Base-by-base conservation (phyloP, 2,888 invertebrate genomes). In the Melipona beecheii region DNA sequence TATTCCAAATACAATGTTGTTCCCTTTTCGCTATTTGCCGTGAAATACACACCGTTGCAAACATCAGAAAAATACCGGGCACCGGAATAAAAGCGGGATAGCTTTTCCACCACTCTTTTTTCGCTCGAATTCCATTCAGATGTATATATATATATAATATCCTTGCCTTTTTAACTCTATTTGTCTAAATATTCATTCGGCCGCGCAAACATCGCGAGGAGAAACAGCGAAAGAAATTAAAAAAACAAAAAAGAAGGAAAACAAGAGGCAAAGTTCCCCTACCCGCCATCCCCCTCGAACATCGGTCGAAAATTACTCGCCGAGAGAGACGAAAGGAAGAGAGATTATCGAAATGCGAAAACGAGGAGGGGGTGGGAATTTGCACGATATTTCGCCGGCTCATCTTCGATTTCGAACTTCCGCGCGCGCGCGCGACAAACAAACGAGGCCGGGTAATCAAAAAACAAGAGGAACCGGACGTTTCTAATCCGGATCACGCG, bases 401-500 rank as follows among this genome's bases (percentile, higher is more conserved):
- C 70, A 56, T 71, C 65, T 66, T 74, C 68, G 72, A 82, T 83
- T 83, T 58, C 50, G 68, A 72, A 73, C 68, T 75, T 84, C 65
- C 60, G 43, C 62, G 54, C 24, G 64, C 60, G 43, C 62, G 54
- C 24, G 64, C 65, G 70, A 52, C 66, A 60, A 80, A n/a, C n/a
- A n/a, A 73, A 70, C 75, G 74, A 36, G 31, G 43, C 49, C 36
- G 73, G 52, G 54, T 75, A 72, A 79, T 75, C 75, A 62, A 64
- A 36, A 65, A 79, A 75, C 43, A 43, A 65, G 73, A 60, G 50
- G 36, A 65, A 72, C 69, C 60, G 62, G 86, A 77, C 75, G 74
- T 74, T 85, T 68, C 81, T 85, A 85, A 85, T 85, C 85, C 81
- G 86, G 77, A 71, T 85, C 85, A 76, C 72, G 65, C 85, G 76